A percentile compares a stretch with the other conserved stretches of the same genome.
Evolutionary conservation across 2,113 vertebrate species (phyloP).

Genomic region (Sclerurus mexicanus): DNA sequence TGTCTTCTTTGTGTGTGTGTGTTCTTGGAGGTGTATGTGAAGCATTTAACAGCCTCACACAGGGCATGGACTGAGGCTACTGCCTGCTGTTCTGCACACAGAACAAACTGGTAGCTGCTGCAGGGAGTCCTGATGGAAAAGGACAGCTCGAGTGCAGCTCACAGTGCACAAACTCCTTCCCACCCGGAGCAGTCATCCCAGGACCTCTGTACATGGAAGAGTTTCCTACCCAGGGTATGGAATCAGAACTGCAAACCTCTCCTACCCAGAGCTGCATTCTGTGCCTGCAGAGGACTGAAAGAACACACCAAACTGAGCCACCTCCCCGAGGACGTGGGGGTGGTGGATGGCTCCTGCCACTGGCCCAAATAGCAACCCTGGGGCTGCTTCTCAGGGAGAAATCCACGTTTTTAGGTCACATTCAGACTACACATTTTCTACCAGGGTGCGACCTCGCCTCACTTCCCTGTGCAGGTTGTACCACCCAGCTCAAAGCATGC

Average conservation of each 20-base stretch:
- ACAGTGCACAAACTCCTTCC: neutral
- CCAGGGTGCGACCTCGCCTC: neutral
- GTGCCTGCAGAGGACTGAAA: neutral
- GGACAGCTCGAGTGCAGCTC: neutral
- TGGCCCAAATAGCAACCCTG: neutral
- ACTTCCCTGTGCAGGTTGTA: accelerated
- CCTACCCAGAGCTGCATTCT: neutral
- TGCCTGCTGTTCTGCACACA: neutral
- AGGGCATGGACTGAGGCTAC: neutral
- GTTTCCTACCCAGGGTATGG: neutral
- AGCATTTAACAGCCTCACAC: neutral
- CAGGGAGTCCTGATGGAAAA: neutral
- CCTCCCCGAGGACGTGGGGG: neutral
- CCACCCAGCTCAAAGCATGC: neutral
- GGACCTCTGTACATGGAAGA: neutral
- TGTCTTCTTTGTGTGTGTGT: neutral
- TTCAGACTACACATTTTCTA: neutral
- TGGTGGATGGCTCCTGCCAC: neutral
- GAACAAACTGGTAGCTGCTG: neutral
- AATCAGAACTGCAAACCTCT: neutral
- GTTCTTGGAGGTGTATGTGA: neutral
- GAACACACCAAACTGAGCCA: neutral
- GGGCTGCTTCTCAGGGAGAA: neutral
- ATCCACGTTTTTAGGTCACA: neutral
- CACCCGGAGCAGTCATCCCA: neutral